Evolutionary conservation across 2,888 invertebrate species (phyloP), one percentile per base, ranked within the genome.

Genomic region (Heteropelma amictum): DNA sequence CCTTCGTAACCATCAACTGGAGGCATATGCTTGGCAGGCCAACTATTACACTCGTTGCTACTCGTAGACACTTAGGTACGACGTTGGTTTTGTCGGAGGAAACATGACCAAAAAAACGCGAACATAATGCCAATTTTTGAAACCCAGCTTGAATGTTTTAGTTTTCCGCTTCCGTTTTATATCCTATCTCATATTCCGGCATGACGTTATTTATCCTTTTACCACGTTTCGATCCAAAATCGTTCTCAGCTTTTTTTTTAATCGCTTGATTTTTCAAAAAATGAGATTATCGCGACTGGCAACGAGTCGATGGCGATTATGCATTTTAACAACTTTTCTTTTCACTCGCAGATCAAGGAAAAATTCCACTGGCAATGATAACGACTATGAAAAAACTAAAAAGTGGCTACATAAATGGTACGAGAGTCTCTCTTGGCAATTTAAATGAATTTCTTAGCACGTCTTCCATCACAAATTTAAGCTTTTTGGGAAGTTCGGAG

Each of bases 401-500:
- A 89, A 98, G 98, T 73, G 99, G 99, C 7, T 99, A 99, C 87
- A 97, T 99, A 63, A 98, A 98, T 86, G 99, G 99, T n/a, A 98
- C 99, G 0, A 93, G 98, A 82, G 98, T 99, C 0, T 97, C 98
- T 69, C 90, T 99, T 72, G 98, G 99, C n/a, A 95, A 95, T 87
- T 90, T 99, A 28, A 95, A 95, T 78, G 98, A 99, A 81, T 99
- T 99, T 89, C 90, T 99, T 70, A 98, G 95, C 84, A 99, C 99
- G 0, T 99, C 99, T 1, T 99, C 98, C 77, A 96, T 99, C 51
- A 98, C 98, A 0, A 98, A 98, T 90, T 91, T 99, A 80, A 98
- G 98, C 89, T 99, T 98, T 87, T 91, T 99, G 80, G 97, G 97
- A 19, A 97, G 96, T 85, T 95, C 96, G 79, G 97, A 98, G 89